These are phyloP conservation scores for Chrysomela aeneicollis DNA, from an alignment of 2,888 invertebrate genomes.

Conservation along the genomic window DNA sequence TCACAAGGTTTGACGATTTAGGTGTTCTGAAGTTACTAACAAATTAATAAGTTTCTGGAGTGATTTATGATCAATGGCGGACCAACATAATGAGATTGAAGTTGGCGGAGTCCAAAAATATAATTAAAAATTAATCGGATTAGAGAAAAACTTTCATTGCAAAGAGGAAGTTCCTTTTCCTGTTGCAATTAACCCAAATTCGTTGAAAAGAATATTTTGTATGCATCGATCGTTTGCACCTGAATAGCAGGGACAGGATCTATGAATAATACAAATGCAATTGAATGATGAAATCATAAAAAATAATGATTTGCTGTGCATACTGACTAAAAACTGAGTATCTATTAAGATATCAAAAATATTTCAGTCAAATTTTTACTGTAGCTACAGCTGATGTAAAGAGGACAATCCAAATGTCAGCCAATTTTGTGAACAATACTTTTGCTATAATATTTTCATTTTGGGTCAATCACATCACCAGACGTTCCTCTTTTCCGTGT, in stretches of 20 bases:
- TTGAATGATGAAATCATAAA: too few relatives aligned
- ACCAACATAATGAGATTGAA: slow-evolving; percentile 9
- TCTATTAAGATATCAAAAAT: too few relatives aligned
- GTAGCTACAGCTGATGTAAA: too few relatives aligned
- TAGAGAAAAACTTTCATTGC: slow-evolving; percentile 23
- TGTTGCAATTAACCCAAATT: slow-evolving; percentile 30
- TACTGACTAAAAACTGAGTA: too few relatives aligned
- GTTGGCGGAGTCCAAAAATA: slow-evolving; percentile 26
- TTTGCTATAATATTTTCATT: too few relatives aligned
- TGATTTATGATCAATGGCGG: slow-evolving; percentile 20
- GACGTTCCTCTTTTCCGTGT: too few relatives aligned
- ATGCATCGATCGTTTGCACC: not conserved
- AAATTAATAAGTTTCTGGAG: slow-evolving; percentile 17
- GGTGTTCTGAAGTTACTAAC: slow-evolving; percentile 1
- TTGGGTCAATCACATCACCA: too few relatives aligned
- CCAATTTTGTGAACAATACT: too few relatives aligned
- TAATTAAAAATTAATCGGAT: slow-evolving; percentile 34
- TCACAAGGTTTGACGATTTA: slow-evolving; percentile 4
- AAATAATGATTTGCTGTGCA: too few relatives aligned
- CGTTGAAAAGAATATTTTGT: not conserved
- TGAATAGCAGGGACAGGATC: not conserved
- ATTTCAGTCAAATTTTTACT: too few relatives aligned
- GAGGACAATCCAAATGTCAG: too few relatives aligned
- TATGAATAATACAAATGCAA: too few relatives aligned
- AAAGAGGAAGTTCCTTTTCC: slow-evolving; percentile 17